Evolutionary conservation across 2,888 invertebrate species (phyloP), one percentile per base, ranked within the genome.

Genomic region (Meiosimyza platycephala): DNA sequence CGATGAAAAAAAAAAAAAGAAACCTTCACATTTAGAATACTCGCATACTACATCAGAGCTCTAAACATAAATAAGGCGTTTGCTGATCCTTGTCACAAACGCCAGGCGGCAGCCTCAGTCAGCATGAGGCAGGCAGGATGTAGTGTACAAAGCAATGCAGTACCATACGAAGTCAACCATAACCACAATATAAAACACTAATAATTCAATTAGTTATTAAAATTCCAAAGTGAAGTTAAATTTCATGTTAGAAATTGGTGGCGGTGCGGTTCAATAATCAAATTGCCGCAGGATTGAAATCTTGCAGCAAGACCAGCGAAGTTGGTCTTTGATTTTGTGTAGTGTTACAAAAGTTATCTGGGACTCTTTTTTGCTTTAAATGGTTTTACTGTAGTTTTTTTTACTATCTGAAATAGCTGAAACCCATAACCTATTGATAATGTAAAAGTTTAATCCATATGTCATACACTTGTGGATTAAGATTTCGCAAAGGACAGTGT

Each of bases 191-290:
- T 68, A 65, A 69, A 70, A 50, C 72, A 68, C 72, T 77, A 77
- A 83, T 83, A 83, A 83, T 83, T 83, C 83, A 83, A 83, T 83
- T 83, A 83, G 84, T 81, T 84, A 79, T 78, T 78, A 78, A 78
- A 81, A 74, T 72, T 74, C 64, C 70, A 67, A 70, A 70, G 69
- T 74, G 73, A 75, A 70, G 70, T 40, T 16, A 33, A 16, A 28
- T 13, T 51, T 16, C 12, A 63, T 72, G 72, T 69, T 63, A 71
- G 59, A 67, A 71, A 71, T 54, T 11, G n/a, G 40, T 40, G 55
- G 62, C 54, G 47, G 22, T 54, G 51, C 40, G 54, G 54, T 74
- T 74, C 71, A 74, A 72, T 73, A 71, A 68, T 22, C 52, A 72
- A 74, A 68, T 62, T 13, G 54, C 69, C 70, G 62, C 66, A 22